These are phyloP conservation scores for Podargus strigoides DNA, from an alignment of 2,797 vertebrate genomes.

Conservation along the genomic window DNA sequence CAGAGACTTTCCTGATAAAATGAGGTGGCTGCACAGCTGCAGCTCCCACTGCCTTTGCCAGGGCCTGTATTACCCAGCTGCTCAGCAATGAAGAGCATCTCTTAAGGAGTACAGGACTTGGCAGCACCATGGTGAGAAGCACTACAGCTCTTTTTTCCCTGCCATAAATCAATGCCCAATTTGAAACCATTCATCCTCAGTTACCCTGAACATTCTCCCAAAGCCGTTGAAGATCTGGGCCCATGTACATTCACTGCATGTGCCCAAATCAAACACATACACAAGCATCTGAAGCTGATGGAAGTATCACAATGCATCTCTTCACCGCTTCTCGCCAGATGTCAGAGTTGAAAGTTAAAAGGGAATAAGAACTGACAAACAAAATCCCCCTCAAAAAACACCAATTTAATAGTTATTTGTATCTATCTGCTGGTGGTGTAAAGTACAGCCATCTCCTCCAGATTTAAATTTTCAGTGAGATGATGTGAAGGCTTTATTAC, in stretches of 20 bases:
- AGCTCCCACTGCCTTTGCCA: background rate
- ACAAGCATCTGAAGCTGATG: background rate
- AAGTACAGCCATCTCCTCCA: background rate
- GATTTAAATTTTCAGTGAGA: background rate
- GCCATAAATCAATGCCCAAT: background rate
- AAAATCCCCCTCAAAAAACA: background rate
- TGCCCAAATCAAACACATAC: background rate
- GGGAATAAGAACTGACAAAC: background rate
- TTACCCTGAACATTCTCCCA: background rate
- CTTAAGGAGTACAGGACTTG: background rate
- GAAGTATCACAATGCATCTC: background rate
- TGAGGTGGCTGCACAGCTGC: background rate
- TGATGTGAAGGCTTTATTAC: background rate
- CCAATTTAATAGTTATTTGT: background rate
- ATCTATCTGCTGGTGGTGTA: background rate
- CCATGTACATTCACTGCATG: accelerated
- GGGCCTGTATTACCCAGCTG: background rate
- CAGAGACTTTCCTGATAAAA: background rate
- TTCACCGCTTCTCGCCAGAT: background rate
- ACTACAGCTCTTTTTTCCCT: background rate
- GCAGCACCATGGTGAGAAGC: background rate
- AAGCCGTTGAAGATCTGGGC: background rate
- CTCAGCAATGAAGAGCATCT: background rate
- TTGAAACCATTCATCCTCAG: background rate
- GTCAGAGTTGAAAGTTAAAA: background rate